Conservation (phyloP, 2,888 invertebrate genomes). For the Platynereis dumerilii region DNA sequence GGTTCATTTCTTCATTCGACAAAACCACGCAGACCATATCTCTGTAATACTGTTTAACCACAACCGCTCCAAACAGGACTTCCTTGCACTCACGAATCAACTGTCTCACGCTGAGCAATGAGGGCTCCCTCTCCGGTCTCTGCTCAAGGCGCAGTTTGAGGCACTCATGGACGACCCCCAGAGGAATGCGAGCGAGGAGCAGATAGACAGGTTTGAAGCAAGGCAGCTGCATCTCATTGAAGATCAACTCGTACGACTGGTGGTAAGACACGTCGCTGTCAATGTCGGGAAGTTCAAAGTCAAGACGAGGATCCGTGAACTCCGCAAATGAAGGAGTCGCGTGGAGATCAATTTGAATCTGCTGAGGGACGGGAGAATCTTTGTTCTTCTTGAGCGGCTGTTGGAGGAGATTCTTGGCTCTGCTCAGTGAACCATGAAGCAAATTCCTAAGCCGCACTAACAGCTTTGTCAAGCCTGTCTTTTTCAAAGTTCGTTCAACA, state of each 20-base stretch:
- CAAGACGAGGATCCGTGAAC: not conserved
- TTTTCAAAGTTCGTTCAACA: conserved; percentile 86
- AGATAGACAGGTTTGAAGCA: conserved; percentile 84
- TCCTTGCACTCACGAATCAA: conserved; percentile 89
- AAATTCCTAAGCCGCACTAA: conserved; percentile 75
- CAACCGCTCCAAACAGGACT: conserved; percentile 82
- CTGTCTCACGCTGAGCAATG: conserved; percentile 84
- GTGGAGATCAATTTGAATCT: not conserved
- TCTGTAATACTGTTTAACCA: conserved; percentile 77
- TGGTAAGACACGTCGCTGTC: not conserved
- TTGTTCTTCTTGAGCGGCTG: conserved; percentile 28
- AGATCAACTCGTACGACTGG: conserved; percentile 16
- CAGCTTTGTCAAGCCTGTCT: conserved; percentile 76
- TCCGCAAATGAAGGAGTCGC: conserved; percentile 9
- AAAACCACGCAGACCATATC: conserved; percentile 59
- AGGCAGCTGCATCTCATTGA: conserved; percentile 77
- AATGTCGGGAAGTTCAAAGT: conserved; percentile 1
- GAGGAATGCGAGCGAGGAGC: conserved; percentile 82
- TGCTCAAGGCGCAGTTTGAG: conserved; percentile 80
- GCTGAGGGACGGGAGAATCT: conserved; percentile 15
- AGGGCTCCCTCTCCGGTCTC: conserved; percentile 70
- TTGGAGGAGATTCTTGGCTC: conserved; percentile 56
- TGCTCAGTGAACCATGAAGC: conserved; percentile 56
- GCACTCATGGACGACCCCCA: conserved; percentile 93
- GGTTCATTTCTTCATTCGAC: conserved; percentile 37